Evolutionary conservation across 2,797 vertebrate genomes (phyloP).

Genomic region (Cuniculus paca): DNA sequence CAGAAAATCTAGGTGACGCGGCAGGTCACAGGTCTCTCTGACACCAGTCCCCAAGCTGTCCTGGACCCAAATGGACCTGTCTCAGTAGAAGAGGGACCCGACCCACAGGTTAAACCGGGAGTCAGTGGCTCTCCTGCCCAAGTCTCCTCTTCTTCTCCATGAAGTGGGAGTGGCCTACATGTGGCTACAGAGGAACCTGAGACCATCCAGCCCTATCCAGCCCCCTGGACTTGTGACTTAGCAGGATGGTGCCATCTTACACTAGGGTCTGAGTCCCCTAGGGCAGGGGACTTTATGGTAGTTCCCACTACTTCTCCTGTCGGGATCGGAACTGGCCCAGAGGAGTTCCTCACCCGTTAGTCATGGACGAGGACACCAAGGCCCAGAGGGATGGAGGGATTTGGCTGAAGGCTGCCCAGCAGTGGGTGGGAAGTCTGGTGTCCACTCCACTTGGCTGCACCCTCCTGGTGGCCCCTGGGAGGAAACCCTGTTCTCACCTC

Average conservation of each 20-base stretch:
- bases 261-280: not conserved
- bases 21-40: not conserved
- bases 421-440: not conserved
- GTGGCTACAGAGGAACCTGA: not conserved
- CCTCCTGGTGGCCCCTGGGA: not conserved
- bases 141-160: not conserved
- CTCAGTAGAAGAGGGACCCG: not conserved
- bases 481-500: conserved; percentile 89
- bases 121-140: not conserved
- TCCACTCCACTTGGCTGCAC: not conserved
- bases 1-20: not conserved
- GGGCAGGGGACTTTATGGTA: no score
- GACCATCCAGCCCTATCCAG: not conserved
- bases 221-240: accelerated
- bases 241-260: accelerated
- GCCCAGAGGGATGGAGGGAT: not conserved
- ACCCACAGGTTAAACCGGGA: not conserved
- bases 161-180: not conserved
- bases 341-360: not conserved
- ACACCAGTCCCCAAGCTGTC: not conserved
- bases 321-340: not conserved
- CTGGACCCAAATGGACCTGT: not conserved
- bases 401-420: not conserved
- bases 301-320: not conserved
- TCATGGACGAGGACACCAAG: not conserved